Evolutionary conservation across 2,888 invertebrate genomes (phyloP).

Genomic region (Drosophila siamana): DNA sequence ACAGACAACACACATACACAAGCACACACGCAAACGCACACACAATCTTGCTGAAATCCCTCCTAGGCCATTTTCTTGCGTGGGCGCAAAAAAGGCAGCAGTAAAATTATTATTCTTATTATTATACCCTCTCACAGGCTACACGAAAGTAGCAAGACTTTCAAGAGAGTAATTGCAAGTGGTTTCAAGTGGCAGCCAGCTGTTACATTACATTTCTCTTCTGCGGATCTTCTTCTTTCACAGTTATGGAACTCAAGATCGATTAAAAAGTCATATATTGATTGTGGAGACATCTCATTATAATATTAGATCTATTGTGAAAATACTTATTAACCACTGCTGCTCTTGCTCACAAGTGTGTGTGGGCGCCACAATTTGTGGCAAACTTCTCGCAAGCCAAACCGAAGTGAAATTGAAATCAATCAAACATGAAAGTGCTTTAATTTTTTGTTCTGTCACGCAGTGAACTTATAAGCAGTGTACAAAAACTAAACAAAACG

Average conservation of each 20-base stretch:
- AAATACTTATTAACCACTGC: too few species aligned
- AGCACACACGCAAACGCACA: constrained; percentile 5
- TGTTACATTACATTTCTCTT: background rate
- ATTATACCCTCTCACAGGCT: constrained; percentile 34
- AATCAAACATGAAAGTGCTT: background rate
- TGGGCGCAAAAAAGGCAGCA: constrained; percentile 32
- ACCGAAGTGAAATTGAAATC: background rate
- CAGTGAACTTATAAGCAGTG: background rate
- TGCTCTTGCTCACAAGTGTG: background rate
- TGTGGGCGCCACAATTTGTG: background rate
- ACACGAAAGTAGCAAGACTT: background rate
- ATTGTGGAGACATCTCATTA: background rate
- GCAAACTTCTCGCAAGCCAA: background rate
- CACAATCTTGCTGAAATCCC: background rate
- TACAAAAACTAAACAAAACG: background rate
- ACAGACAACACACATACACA: constrained; percentile 13
- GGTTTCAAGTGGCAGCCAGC: background rate
- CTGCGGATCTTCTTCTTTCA: background rate
- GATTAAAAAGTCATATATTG: too few species aligned
- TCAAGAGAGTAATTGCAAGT: background rate
- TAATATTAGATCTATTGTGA: background rate
- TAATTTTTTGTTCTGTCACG: background rate
- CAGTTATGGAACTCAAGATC: too few species aligned
- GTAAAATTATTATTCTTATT: constrained; percentile 50
- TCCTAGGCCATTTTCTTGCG: constrained; percentile 40